Evolutionary conservation across 2,888 invertebrate genomes (phyloP), one percentile per base, ranked within the genome.

Genomic region (Ametastegia equiseti): DNA sequence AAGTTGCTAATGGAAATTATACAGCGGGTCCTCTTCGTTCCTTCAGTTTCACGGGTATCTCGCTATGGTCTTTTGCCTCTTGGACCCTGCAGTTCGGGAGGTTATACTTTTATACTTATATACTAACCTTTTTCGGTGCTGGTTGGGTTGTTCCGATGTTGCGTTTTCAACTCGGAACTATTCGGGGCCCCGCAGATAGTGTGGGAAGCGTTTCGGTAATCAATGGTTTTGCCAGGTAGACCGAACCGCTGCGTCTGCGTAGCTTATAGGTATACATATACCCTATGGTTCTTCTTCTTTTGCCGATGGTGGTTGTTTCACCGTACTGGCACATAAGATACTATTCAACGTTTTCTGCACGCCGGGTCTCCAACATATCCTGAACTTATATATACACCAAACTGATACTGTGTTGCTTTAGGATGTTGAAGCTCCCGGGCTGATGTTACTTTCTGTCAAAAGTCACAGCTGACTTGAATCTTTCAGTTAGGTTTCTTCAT

Each of bases 161-260:
- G 78, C 78, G 78, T 78, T 78, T 78, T 30, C 60, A 50, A 78
- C 60, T 78, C 63, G 78, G 78, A 78, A 78, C 78, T 78, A 78
- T 78, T 78, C 78, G 39, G 33, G 78, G 42, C 60, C 60, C 60
- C 23, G 78, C 78, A 85, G 86, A 86, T 84, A 89, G 91, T 91
- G 90, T 91, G 91, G 91, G 91, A 91, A 91, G 91, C 87, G 89
- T 89, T 89, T 90, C 88, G 89, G 88, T 91, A 91, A 91, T 91
- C 91, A 91, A 90, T 88, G 91, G 91, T 91, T 91, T 88, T 89
- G 89, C 88, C 89, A 91, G 90, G 90, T 90, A 90, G 88, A 89
- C 87, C 42, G 77, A 63, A 75, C 73, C 63, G 42, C 27, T 60
- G 60, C 33, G 78, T 71, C 50, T 81, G 63, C 71, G 42, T 45